Base-by-base conservation (phyloP, 1,140 invertebrate genomes). In the Steinernema khuongi region DNA sequence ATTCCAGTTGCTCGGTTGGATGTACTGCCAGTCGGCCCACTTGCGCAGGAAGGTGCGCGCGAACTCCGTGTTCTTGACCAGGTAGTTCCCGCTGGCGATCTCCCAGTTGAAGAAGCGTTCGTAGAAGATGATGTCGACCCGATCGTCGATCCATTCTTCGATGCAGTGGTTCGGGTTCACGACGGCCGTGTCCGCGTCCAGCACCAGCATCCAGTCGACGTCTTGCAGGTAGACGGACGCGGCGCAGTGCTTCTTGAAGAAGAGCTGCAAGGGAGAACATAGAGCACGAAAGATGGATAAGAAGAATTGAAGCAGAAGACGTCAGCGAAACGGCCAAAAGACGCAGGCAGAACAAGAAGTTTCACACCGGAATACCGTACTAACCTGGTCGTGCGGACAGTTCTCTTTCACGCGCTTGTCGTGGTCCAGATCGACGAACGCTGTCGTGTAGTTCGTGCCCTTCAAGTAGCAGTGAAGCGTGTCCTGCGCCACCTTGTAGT, bases 241-340 rank as follows among this genome's bases (percentile, higher is more conserved):
- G 14, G 83, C 83, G 73, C 83, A 83, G 71, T 83, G 82, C 44
- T 83, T 83, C 72, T 81, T 80, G 73, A 85, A 85, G 73, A 83
- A 83, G 32, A 83, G 73, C 79, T 83, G 60, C 77, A 83, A 81
- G 28, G 31, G 67, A 68, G n/a, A n/a, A n/a, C n/a, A n/a, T n/a
- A n/a, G n/a, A n/a, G n/a, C n/a, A n/a, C n/a, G n/a, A n/a, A n/a
- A n/a, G n/a, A n/a, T n/a, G n/a, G n/a, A n/a, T n/a, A n/a, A n/a
- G n/a, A 18, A 26, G 28, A 70, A 2, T 68, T 31, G 1, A 72
- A 32, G 50, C 32, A 74, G 22, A 0, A 22, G 7, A 18, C 7
- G 28, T 29, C 0, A 72, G 28, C 1, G 19, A 31, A 31, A 1
- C 43, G 18, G 1, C 19, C 72, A 14, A 78, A 22, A 66, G 69